A percentile compares a stretch with the other conserved stretches of the same genome.
Conservation (phyloP, 1,140 invertebrate genomes). For the Zelostemma sp. region DNA sequence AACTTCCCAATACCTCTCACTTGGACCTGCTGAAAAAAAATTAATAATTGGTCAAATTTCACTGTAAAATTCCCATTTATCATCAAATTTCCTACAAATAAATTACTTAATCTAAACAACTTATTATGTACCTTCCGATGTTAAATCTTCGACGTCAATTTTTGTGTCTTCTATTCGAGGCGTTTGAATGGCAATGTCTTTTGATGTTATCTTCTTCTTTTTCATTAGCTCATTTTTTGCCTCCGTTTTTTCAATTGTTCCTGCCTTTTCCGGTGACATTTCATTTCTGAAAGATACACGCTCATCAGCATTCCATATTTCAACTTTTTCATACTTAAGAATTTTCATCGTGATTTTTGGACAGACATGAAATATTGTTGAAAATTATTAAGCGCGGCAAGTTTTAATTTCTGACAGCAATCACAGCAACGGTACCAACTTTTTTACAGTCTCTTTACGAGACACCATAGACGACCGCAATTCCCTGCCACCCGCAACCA, state of each 20-base stretch:
- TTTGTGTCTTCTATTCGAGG: slow-evolving; percentile 64
- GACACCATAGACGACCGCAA: slow-evolving; percentile 46
- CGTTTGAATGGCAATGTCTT: slow-evolving; percentile 72
- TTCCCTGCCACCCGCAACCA: slow-evolving; percentile 71
- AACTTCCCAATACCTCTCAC: slow-evolving; percentile 78
- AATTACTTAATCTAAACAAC: background rate
- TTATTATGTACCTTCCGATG: slow-evolving; percentile 65
- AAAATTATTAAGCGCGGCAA: too few species aligned
- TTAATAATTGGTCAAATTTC: too few species aligned
- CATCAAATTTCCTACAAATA: slow-evolving; percentile 4
- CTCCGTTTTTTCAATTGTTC: slow-evolving; percentile 24
- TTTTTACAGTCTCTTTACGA: slow-evolving; percentile 50
- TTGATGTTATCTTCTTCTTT: slow-evolving; percentile 59
- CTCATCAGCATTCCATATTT: too few species aligned
- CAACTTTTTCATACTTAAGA: too few species aligned
- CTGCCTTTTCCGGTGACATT: slow-evolving; percentile 26
- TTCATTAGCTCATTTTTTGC: slow-evolving; percentile 38
- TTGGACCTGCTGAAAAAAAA: slow-evolving; percentile 69
- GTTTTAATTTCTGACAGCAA: too few species aligned
- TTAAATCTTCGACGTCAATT: slow-evolving; percentile 74
- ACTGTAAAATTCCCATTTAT: slow-evolving; percentile 12
- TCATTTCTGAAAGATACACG: slow-evolving; percentile 33
- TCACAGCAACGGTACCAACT: too few species aligned
- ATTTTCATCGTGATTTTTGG: too few species aligned
- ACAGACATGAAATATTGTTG: too few species aligned